Percentiles rank a stretch among this genome's conserved stretches.
These are phyloP conservation scores for Euthynnus affinis DNA, from an alignment of 2,797 vertebrate genomes.

Conservation along the genomic window DNA sequence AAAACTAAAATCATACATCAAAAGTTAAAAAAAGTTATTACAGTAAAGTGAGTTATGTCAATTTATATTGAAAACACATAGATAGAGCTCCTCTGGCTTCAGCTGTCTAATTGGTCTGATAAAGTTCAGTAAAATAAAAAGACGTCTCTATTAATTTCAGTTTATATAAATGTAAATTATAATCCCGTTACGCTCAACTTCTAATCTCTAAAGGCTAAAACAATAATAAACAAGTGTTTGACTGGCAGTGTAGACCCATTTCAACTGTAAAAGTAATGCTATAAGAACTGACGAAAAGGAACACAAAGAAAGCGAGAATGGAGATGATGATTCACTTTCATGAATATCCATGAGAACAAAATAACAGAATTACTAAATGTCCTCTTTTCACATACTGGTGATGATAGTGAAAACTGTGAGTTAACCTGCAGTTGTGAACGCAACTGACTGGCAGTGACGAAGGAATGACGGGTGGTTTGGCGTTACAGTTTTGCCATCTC, in stretches of 20 bases:
- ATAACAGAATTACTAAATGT: background rate
- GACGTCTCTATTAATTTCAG: background rate
- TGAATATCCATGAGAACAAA: constrained; percentile 43
- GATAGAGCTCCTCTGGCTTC: background rate
- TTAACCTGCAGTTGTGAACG: constrained; percentile 31
- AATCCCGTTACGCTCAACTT: background rate
- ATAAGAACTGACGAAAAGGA: constrained; percentile 56
- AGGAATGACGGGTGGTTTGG: constrained; percentile 21
- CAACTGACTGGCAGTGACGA: constrained; percentile 66
- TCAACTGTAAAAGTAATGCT: constrained; percentile 9
- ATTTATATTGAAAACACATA: background rate
- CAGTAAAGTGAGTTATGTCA: background rate
- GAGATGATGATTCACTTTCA: constrained; percentile 69
- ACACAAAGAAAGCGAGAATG: constrained; percentile 55
- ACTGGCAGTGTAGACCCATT: constrained; percentile 42
- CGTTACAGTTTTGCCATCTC: constrained; percentile 36
- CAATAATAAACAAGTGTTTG: background rate
- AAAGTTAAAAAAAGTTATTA: too few relatives aligned
- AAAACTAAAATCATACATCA: too few relatives aligned
- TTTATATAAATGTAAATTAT: background rate
- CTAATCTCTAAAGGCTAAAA: background rate
- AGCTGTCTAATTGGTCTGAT: background rate
- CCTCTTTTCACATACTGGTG: constrained; percentile 20
- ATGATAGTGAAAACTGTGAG: constrained; percentile 15
- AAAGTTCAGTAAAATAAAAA: background rate